phyloP scores from a whole-genome alignment of 2,797 vertebrate genomes.

The Phyllotis vaccarum region DNA sequence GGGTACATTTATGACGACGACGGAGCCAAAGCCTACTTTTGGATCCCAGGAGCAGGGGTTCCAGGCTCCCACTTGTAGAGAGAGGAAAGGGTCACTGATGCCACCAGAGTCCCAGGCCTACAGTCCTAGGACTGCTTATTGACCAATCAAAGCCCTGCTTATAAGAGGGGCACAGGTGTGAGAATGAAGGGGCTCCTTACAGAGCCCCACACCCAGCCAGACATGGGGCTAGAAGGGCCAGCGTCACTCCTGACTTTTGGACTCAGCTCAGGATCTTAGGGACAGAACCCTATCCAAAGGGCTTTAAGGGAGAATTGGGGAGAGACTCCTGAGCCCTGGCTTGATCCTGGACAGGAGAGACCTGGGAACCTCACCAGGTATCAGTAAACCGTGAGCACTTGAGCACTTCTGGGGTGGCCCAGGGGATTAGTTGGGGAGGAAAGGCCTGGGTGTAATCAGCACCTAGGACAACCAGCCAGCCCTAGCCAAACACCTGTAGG shows the following conservation, averaged over 20 bases:
- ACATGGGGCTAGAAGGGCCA: background rate
- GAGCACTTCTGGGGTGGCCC: background rate
- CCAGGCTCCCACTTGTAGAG: background rate
- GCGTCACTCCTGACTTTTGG: background rate
- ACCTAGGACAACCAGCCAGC: background rate
- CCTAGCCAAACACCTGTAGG: background rate
- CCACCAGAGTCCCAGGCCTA: background rate
- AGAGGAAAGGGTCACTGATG: background rate
- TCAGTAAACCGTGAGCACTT: background rate
- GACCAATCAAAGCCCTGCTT: background rate
- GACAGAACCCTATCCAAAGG: rapidly evolving
- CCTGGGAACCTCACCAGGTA: background rate
- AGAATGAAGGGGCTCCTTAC: background rate
- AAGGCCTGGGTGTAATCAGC: background rate
- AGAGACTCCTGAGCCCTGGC: background rate
- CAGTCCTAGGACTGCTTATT: background rate
- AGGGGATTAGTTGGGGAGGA: background rate
- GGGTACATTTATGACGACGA: background rate
- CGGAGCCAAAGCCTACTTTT: background rate
- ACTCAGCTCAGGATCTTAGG: too few species aligned
- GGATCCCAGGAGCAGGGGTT: background rate
- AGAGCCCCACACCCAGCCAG: background rate
- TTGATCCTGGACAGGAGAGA: rapidly evolving
- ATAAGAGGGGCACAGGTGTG: background rate
- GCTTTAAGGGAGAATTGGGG: rapidly evolving